Base-by-base conservation (phyloP, 2,888 invertebrate genomes). In the Clistopyga incitator region DNA sequence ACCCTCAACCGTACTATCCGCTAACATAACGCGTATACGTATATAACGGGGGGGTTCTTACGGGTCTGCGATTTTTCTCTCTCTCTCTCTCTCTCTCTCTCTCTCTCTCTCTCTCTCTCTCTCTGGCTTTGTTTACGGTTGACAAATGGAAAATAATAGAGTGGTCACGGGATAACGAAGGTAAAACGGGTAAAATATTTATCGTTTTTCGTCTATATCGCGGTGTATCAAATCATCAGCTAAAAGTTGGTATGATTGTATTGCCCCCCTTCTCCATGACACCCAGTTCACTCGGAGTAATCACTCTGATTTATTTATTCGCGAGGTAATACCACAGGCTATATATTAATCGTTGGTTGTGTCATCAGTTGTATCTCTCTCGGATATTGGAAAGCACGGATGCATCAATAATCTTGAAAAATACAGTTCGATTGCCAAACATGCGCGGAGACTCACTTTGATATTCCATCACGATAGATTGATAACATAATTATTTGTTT, bases 131-230 rank as follows among this genome's bases (percentile, higher is more conserved):
- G 89, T 90, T 89, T 88, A 88, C 84, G 81, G 42, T 82, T 83
- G 75, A 86, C 86, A 87, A 89, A 89, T 90, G 87, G 88, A 90
- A 90, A 89, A 91, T 89, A 90, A 90, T 89, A 87, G 88, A 90
- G 88, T 85, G 85, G 80, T 76, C 86, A 76, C 68, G 42, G 13
- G 23, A 54, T 50, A 70, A 70, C 61, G 70, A 56, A 70, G 76
- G 75, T 50, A 23, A 75, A 61, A 54, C 20, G 56, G 29, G 13
- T 45, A 80, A 13, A 38, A 64, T 42, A 52, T 42, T 34, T 68
- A 65, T 56, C 47, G 23, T 25, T 34, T 50, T 23, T 23, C 15
- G 61, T 47, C 47, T 25, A 11, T 18, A 47, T 6, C 70, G 11
- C 34, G 11, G 29, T 13, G 20, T 42, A 29, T 13, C 13, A 50